Base-by-base conservation (phyloP, 2,113 vertebrate genomes). In the Crocuta crocuta region DNA sequence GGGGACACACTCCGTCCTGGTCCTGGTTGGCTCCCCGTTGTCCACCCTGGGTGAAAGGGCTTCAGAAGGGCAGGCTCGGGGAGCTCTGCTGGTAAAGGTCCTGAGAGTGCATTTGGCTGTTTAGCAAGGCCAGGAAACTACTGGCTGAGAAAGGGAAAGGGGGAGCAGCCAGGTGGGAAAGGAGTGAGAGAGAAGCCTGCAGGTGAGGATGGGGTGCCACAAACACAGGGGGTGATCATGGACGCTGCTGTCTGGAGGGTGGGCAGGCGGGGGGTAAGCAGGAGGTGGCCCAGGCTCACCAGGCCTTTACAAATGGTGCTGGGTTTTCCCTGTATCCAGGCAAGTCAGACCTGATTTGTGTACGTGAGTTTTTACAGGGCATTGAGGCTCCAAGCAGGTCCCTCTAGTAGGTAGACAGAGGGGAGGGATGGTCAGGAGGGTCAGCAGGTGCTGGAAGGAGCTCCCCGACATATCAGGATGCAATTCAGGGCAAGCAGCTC, bases 401-500 rank as follows among this genome's bases (percentile, higher is more conserved):
- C 19, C 71, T 73, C n/a, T 28, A 28, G 68, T 74, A 58, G 87
- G 7, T 7, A 13, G 10, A 4, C 5, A 2, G n/a, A 1, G 12
- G 24, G 50, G 50, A 58, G 9, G 43, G 31, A 13, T 21, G 16
- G 33, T 24, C 23, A 24, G 65, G 4, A 1, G 48, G 28, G 68
- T 5, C 3, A 16, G 9, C 43, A 4, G 23, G 24, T 19, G 5
- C 39, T 26, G 17, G 65, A 16, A 50, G 58, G 65, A 26, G 28
- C 17, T 39, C 7, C 19, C 10, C 2, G 24, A 8, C 12, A 2
- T 35, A 50, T 1, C 0, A 0, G 16, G 13, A 65, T n/a, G 33
- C 58, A 24, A 8, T 12, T 8, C 26, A 6, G 15, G 35, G 73
- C 35, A 13, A 35, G 66, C 28, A 7, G 10, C 10, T 48, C 31